These are phyloP conservation scores for Drosophila acutilabella DNA, from an alignment of 2,888 invertebrate species.

Conservation along the genomic window DNA sequence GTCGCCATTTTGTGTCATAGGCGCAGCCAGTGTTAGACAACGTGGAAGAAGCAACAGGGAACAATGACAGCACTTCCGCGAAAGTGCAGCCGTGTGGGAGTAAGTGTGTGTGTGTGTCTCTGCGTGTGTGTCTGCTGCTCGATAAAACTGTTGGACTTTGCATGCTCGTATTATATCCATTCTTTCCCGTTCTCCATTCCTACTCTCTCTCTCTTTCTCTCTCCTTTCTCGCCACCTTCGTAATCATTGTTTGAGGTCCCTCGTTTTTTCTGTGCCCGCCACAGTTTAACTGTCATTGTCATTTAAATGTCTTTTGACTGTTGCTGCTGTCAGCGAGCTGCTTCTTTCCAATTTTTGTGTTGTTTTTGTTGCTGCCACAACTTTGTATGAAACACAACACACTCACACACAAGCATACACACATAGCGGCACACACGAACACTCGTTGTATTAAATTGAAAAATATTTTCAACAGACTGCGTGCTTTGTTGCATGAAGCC, in stretches of 20 bases:
- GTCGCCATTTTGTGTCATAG: slow-evolving; percentile 38
- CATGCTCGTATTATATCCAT: slow-evolving; percentile 31
- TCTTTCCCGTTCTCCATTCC: neutral
- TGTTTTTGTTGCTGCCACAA: slow-evolving; percentile 25
- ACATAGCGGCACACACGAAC: neutral
- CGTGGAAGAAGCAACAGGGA: slow-evolving; percentile 14
- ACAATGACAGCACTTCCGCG: slow-evolving; percentile 49
- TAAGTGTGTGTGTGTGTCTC: slow-evolving; percentile 25
- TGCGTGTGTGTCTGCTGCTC: slow-evolving; percentile 43
- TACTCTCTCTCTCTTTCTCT: neutral
- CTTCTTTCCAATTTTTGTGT: slow-evolving; percentile 8
- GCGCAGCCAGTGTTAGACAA: slow-evolving; percentile 41
- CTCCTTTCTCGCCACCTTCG: neutral
- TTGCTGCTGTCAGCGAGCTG: slow-evolving; percentile 54
- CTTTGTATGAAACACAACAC: slow-evolving; percentile 20
- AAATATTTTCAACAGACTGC: slow-evolving; percentile 35
- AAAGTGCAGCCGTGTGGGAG: slow-evolving; percentile 19
- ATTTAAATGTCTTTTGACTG: slow-evolving; percentile 78
- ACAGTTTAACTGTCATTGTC: slow-evolving; percentile 77
- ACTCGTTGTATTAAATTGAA: slow-evolving; percentile 38
- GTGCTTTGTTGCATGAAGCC: slow-evolving; percentile 5
- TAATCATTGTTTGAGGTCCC: slow-evolving; percentile 39
- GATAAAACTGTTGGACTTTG: slow-evolving; percentile 73
- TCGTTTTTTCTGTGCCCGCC: slow-evolving; percentile 43
- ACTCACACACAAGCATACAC: slow-evolving; percentile 2